A percentile compares a stretch with the other conserved stretches of the same genome.
phyloP scores from a whole-genome alignment of 2,888 invertebrate species.

The Philereme transversata region DNA sequence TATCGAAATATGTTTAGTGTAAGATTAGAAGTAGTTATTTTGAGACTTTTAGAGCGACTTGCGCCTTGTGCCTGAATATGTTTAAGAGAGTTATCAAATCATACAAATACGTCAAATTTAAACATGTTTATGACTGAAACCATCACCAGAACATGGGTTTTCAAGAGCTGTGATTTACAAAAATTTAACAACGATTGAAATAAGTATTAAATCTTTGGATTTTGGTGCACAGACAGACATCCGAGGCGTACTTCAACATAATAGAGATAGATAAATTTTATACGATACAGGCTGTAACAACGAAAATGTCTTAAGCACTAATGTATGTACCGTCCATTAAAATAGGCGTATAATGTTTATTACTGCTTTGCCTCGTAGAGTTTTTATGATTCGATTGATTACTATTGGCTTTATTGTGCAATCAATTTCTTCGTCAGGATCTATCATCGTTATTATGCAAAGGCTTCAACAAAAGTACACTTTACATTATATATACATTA shows the following conservation, averaged over 20 bases:
- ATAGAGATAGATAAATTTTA: constrained; percentile 65
- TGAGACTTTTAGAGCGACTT: no score
- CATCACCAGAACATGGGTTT: no score
- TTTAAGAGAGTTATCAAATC: no score
- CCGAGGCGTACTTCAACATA: constrained; percentile 6
- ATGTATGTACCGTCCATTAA: constrained; percentile 57
- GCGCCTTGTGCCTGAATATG: no score
- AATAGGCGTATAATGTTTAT: constrained; percentile 53
- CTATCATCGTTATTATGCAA: not conserved
- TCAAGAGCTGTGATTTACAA: no score
- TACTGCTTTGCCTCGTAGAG: constrained; percentile 39
- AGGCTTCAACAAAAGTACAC: not conserved
- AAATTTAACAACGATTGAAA: no score
- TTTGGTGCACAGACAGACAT: constrained; percentile 1
- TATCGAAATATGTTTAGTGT: no score
- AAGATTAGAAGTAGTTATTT: no score
- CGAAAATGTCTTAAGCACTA: constrained; percentile 58
- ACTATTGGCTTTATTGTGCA: constrained; percentile 28
- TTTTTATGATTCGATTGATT: constrained; percentile 30
- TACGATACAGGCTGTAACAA: constrained; percentile 57
- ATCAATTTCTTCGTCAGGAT: constrained; percentile 16
- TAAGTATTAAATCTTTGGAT: not conserved
- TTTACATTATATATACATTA: no score
- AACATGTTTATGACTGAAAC: no score
- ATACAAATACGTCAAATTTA: no score